Evolutionary conservation across 2,113 vertebrate species (phyloP).

Genomic region (Hemiscyllium ocellatum): DNA sequence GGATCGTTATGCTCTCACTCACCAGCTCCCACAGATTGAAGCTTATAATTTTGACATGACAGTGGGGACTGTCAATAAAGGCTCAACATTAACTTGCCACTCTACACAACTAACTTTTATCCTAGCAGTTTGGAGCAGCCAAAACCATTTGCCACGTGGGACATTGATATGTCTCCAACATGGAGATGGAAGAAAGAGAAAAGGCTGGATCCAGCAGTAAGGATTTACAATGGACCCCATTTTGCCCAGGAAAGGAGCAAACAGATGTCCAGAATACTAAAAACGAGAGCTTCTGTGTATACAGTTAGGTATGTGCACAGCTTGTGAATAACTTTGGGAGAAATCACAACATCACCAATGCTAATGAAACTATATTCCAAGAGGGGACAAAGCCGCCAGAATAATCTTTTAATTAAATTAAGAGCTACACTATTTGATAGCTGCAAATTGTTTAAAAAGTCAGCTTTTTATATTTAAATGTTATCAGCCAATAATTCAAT

Average conservation of each 20-base stretch:
- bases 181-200: neutral
- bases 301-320: neutral
- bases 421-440: neutral
- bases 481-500: neutral
- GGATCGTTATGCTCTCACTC: neutral
- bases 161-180: neutral
- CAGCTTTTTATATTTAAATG: neutral
- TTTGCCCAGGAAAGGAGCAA: too few relatives aligned
- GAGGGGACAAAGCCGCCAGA: neutral
- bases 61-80: too few relatives aligned
- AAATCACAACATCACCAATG: neutral
- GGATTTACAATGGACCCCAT: neutral
- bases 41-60: too few relatives aligned
- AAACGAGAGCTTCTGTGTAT: neutral
- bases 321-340: neutral
- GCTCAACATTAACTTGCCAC: neutral
- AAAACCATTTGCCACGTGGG: too few relatives aligned
- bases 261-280: neutral
- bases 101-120: neutral
- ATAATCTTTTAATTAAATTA: neutral
- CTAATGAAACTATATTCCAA: neutral
- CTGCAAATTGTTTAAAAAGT: neutral
- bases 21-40: too few relatives aligned
- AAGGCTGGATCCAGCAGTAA: neutral
- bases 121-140: neutral